Base-by-base conservation (phyloP, 1,140 invertebrate species). In the Ganaspis sp. region DNA sequence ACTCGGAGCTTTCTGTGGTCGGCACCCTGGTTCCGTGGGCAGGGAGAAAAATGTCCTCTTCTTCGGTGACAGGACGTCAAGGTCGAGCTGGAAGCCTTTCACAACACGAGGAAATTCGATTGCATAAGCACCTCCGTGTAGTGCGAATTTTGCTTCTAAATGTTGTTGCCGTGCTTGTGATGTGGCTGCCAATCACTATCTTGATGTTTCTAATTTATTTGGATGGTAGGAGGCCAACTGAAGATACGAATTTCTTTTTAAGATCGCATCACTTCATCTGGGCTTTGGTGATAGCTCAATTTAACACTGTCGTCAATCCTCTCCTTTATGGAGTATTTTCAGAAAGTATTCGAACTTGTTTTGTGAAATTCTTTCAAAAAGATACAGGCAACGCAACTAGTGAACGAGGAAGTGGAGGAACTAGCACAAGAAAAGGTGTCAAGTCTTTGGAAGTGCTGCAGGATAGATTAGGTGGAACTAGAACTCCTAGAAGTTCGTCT, bases 241-340 rank as follows among this genome's bases (percentile, higher is more conserved):
- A 92, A 5, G 91, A 93, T 72, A 91, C 89, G 0, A 83, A 90
- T 49, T 93, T 92, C 78, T 93, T 93, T 76, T 75, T 93, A 5
- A 81, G 89, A 19, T 93, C 92, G 1, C 90, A 92, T 74, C 92
- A 94, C 82, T 93, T 94, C 78, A 84, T 94, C 9, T 91, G 91
- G 87, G 87, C 93, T 4, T 89, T 95, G 34, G 87, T 93, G 9
- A 87, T 94, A 0, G 94, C 94, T 4, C 93, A 95, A 72, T 87
- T 94, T 15, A 96, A 95, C 85, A 95, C 94, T 8, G 94, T 95
- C 79, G 94, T 96, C 64, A 97, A 96, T 91, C 96, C 96, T 1
- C 88, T 97, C 15, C 92, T 96, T 15, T 96, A 96, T 84, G 95
- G 95, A 69, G 93, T 96, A 74, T 93, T 96, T 83, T 95, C 95